Evolutionary conservation across 1,140 invertebrate genomes (phyloP), one percentile per base, ranked within the genome.

Genomic region (Proales similis): DNA sequence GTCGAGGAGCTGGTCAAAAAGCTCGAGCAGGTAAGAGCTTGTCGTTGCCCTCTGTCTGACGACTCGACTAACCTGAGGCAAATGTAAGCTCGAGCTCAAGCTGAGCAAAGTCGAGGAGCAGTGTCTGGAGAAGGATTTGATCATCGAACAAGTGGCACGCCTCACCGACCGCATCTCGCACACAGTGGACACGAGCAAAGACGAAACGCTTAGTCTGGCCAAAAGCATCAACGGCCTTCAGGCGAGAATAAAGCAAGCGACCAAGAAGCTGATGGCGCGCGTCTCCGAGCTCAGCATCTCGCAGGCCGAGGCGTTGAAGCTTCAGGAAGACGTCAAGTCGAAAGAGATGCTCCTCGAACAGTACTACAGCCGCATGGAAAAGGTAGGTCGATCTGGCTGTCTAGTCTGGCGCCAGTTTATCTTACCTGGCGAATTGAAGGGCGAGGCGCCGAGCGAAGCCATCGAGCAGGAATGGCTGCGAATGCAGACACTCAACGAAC

Each of bases 201-300:
- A 72, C 38, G 74, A 77, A 64, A 76, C 75, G 22, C 61, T 76
- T 29, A 67, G 65, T 45, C 68, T 76, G 45, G 75, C 74, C 26
- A 76, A 77, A 63, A 72, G 67, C 66, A 73, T 77, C 67, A 76
- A 76, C 66, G 68, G 68, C 36, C 60, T 74, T 3, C 74, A 75
- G 66, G 65, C 66, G 4, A 70, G 66, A 48, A 74, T 76, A 42
- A 76, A 75, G 63, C 45, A 63, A 26, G 47, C 36, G 4, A 76
- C 74, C 4, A 67, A 72, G 14, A 74, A 75, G 49, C 74, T 76
- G 72, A 76, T 74, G 73, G 71, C 74, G 0, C 64, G 70, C 47
- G 71, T 75, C 12, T 72, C 75, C 2, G 75, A 77, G 65, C 66
- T 77, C 38, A 74, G 74, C 19, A 76, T 77, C 72, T 70, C 73